A percentile compares a stretch with the other conserved stretches of the same genome.
Evolutionary conservation across 2,113 vertebrate genomes (phyloP).

Genomic region (Pongo pygmaeus): DNA sequence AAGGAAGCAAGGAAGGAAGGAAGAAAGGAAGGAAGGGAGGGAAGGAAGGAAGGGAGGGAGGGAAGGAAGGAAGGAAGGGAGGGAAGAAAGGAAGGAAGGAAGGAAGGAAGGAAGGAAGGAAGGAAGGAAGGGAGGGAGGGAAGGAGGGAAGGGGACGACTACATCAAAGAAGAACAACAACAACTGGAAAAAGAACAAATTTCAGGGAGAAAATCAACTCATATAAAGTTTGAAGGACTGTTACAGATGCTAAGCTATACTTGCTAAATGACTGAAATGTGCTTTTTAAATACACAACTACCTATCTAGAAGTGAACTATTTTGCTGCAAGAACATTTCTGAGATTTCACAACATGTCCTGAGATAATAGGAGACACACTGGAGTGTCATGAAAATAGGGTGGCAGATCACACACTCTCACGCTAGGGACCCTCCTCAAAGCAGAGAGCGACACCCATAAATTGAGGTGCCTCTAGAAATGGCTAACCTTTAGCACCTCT

Average conservation of each 20-base stretch:
- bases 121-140: too few species aligned
- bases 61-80: too few species aligned
- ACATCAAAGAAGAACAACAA: too few species aligned
- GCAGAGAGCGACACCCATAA: background rate
- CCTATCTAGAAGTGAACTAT: background rate
- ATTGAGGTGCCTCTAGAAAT: background rate
- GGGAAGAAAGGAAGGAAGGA: fast-evolving
- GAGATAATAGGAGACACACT: background rate
- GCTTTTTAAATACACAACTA: background rate
- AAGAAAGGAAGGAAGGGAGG: fast-evolving
- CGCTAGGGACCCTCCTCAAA: background rate
- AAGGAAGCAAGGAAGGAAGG: too few species aligned
- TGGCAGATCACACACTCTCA: background rate
- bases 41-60: too few species aligned
- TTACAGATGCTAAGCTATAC: background rate
- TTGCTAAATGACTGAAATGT: background rate
- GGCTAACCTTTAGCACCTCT: background rate
- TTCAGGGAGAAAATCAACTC: background rate
- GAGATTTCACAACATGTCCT: background rate
- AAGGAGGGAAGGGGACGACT: too few species aligned
- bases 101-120: too few species aligned
- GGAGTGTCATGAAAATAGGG: background rate
- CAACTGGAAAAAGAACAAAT: background rate
- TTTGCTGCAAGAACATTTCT: background rate
- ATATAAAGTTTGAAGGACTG: background rate